Base-by-base conservation (phyloP, 2,888 invertebrate species). In the Habroteleia sp. region DNA sequence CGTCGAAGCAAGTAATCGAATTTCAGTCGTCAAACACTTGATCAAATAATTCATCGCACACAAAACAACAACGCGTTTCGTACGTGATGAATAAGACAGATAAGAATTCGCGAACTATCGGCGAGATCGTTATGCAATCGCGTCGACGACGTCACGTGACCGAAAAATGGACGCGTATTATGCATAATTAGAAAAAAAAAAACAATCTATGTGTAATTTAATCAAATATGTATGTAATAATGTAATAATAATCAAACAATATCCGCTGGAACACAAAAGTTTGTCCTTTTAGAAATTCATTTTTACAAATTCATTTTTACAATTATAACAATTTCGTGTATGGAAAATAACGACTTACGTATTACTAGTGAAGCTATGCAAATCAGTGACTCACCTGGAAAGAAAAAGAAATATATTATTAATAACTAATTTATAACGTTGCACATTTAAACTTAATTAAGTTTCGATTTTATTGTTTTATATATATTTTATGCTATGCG, bases 351-450 rank as follows among this genome's bases (percentile, higher is more conserved):
- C 10, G 6, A 60, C 60, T 60, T 37, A 60, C 60, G 37, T 11
- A 17, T 14, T 16, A n/a, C n/a, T 37, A 25, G 37, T 10, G 37
- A 7, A 11, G n/a, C 1, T 10, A 48, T 33, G 37, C 14, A 16
- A 60, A 52, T 46, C 23, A 39, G 27, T 20, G 13, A 85, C 84
- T 85, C 84, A 83, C 84, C 84, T 82, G 79, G 62, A 83, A 83
- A n/a, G 81, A 81, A 54, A 82, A 79, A 74, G 60, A 82, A 56
- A 73, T 37, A 52, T 48, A 63, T 66, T 14, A 20, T 65, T 62
- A 66, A 16, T 63, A 46, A 63, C 27, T 31, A 41, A 29, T 29
- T 2, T 5, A 20, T 5, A 20, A 20, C 20, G 2, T 5, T 20
- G 20, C 20, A 20, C 20, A 20, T 20, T 3, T 3, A 5, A 20